These are phyloP conservation scores for Hippocampus mohnikei DNA, from an alignment of 2,113 vertebrate species.

Conservation along the genomic window DNA sequence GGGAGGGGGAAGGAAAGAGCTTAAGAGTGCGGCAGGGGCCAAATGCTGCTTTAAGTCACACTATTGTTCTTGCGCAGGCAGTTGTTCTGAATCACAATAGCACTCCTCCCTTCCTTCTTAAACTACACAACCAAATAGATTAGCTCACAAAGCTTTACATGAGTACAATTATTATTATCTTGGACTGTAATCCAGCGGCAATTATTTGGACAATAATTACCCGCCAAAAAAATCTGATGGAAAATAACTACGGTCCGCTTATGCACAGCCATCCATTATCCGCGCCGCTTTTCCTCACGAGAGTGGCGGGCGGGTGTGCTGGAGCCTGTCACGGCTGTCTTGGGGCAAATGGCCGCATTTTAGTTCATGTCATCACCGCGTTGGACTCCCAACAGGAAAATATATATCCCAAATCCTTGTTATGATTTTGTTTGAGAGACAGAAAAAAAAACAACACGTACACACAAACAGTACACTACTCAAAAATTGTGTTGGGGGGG, in stretches of 20 bases:
- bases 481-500: not conserved
- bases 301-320: too few species aligned
- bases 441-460: too few species aligned
- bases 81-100: slow-evolving; percentile 41
- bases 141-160: not conserved
- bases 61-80: slow-evolving; percentile 47
- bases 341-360: too few species aligned
- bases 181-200: not conserved
- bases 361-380: too few species aligned
- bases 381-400: not conserved
- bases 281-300: too few species aligned
- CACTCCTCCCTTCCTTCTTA: not conserved
- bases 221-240: too few species aligned
- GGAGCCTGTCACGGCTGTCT: too few species aligned
- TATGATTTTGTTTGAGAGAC: not conserved
- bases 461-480: too few species aligned
- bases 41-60: slow-evolving; percentile 32
- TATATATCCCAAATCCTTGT: not conserved
- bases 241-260: too few species aligned
- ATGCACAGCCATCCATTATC: too few species aligned
- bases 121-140: not conserved
- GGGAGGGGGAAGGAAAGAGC: slow-evolving; percentile 38
- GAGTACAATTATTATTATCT: not conserved
- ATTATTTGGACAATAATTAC: too few species aligned
- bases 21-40: slow-evolving; percentile 19